Conservation (phyloP, 2,113 vertebrate genomes). For the Delphinapterus leucas region DNA sequence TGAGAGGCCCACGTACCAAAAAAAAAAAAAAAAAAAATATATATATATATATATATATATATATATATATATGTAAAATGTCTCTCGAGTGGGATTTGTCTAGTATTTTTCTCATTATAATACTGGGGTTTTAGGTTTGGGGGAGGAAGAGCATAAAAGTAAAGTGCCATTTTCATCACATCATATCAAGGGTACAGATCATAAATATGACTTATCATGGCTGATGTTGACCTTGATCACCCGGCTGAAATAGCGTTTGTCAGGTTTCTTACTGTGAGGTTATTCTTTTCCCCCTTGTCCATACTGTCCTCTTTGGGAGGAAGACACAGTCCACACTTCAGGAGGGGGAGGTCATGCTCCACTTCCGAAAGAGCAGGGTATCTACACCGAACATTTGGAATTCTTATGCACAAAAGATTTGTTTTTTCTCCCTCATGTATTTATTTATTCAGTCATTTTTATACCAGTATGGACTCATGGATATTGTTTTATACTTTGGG, state of each 20-base stretch:
- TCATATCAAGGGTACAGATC: neutral
- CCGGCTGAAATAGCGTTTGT: neutral
- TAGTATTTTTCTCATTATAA: neutral
- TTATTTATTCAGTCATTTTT: neutral
- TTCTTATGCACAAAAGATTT: neutral
- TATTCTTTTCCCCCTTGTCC: rapidly evolving
- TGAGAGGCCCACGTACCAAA: too few species aligned
- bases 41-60: too few species aligned
- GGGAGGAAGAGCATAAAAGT: neutral
- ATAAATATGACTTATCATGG: neutral
- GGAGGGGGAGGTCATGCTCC: neutral
- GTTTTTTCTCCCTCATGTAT: neutral
- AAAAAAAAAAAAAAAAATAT: too few species aligned
- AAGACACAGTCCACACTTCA: neutral
- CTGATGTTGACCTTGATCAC: neutral
- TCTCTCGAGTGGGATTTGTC: neutral
- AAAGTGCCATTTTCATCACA: neutral
- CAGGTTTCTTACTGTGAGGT: neutral
- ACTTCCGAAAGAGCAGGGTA: neutral
- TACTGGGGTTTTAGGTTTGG: neutral
- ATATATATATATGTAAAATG: too few species aligned
- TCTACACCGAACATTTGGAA: neutral
- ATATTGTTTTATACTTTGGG: neutral
- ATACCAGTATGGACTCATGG: neutral
- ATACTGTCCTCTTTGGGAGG: neutral